A percentile compares a stretch with the other conserved stretches of the same genome.
Evolutionary conservation across 2,797 vertebrate genomes (phyloP).

Genomic region (Eutrigla gurnardus): DNA sequence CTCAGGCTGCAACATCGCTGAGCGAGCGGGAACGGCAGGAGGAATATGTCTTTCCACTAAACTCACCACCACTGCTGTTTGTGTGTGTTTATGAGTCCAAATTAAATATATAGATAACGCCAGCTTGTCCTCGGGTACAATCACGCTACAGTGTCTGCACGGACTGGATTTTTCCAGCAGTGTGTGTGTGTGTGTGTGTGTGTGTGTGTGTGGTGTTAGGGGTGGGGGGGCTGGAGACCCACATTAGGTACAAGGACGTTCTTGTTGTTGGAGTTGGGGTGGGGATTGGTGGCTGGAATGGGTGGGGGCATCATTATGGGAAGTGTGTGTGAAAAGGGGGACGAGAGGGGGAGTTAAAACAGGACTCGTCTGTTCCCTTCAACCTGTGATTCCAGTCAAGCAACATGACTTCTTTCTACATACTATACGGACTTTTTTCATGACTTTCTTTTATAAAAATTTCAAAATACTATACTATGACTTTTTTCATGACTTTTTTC

Average conservation of each 20-base stretch:
- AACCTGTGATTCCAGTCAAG: conserved; percentile 57
- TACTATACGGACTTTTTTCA: no score
- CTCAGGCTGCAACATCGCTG: neutral
- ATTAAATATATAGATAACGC: conserved; percentile 72
- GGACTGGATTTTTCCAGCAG: conserved; percentile 64
- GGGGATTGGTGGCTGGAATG: conserved; percentile 53
- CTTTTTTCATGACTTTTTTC: no score
- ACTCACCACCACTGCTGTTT: conserved; percentile 40
- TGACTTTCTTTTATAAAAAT: no score
- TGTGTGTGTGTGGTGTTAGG: conserved; percentile 15
- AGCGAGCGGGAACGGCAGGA: conserved; percentile 1
- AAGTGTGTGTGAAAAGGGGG: conserved; percentile 3
- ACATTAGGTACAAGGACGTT: conserved; percentile 76
- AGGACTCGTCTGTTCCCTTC: conserved; percentile 66
- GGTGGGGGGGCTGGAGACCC: conserved; percentile 46
- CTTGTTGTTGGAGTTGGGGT: conserved; percentile 66
- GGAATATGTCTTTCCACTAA: conserved; percentile 44
- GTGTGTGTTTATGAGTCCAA: conserved; percentile 48
- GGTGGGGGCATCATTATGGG: conserved; percentile 50
- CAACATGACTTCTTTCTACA: neutral
- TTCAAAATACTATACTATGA: no score
- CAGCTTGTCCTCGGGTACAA: conserved; percentile 62
- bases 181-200: conserved; percentile 26
- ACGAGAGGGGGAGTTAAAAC: conserved; percentile 28
- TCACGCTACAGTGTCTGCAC: conserved; percentile 61